phyloP scores from a whole-genome alignment of 1,140 invertebrate species.

The Asbolus verrucosus region DNA sequence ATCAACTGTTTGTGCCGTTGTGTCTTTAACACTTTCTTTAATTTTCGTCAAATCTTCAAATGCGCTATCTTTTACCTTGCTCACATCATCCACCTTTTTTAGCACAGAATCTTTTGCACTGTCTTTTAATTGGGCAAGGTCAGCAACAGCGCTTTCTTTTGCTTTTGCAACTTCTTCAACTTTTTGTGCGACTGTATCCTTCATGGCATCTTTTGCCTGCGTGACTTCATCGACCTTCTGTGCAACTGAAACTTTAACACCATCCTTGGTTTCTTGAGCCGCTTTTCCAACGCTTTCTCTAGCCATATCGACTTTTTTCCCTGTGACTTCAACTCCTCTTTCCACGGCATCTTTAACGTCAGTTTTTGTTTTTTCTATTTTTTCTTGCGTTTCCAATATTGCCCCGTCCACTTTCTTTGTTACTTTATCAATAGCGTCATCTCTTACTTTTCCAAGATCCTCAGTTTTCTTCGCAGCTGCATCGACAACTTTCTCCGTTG shows the following conservation, averaged over 20 bases:
- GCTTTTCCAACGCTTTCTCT: background rate
- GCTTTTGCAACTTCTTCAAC: constrained; percentile 1
- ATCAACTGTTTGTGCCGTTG: background rate
- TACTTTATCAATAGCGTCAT: background rate
- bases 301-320: background rate
- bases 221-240: constrained; percentile 1
- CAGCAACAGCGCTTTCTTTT: background rate
- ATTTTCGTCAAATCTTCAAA: constrained; percentile 3
- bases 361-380: constrained; percentile 1
- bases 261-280: background rate
- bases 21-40: background rate
- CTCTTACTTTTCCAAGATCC: constrained; percentile 2
- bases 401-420: constrained; percentile 1
- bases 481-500: no score
- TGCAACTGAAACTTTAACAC: background rate
- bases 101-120: background rate
- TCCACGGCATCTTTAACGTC: background rate
- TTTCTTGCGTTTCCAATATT: background rate
- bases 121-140: background rate
- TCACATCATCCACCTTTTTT: constrained; percentile 28
- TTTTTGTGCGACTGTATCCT: no score
- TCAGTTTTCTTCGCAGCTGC: background rate
- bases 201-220: no score
- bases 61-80: background rate
- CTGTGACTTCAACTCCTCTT: background rate